Evolutionary conservation across 2,888 invertebrate species (phyloP), one percentile per base, ranked within the genome.

Genomic region (Zygaena filipendulae): DNA sequence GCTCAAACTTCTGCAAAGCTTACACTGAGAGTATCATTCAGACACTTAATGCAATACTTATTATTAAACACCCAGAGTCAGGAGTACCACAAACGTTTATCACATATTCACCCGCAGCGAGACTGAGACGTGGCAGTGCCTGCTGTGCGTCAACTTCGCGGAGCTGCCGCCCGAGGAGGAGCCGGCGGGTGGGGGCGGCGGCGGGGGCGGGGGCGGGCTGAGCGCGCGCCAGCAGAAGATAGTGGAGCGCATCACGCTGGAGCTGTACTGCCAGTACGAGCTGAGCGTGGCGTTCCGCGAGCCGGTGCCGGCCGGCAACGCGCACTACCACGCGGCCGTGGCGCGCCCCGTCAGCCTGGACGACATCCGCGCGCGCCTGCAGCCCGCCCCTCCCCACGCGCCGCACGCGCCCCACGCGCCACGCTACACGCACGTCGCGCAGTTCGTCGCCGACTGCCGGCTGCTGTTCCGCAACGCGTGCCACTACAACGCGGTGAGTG

Each of bases 191-290:
- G 55, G 71, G 33, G 72, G 79, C 52, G 69, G 77, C 45, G 60
- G 28, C 71, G 32, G 68, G 52, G 47, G 52, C 63, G 33, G 56
- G 48, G 52, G 69, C 36, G 79, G 72, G 6, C 75, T 90, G 44
- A 72, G 82, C 27, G 50, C 82, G 29, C 81, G 84, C 38, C 85
- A 87, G 58, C 81, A 85, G 47, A 87, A 87, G 60, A 81, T 91
- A 40, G 86, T 90, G 42, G 92, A 95, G 75, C 82, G 95, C 41
- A 83, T 96, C 39, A 86, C 95, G 38, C 82, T 96, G 47, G 95
- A 95, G 74, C 82, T 96, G 46, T 95, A 93, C 70, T 95, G 94
- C 66, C 94, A 95, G 70, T 92, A 92, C 60, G 94, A 94, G 61
- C 85, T 87, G 47, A 93, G 93, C 72, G 84, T 92, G 49, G 87